Evolutionary conservation across 2,113 vertebrate species (phyloP), one percentile per base, ranked within the genome.

Genomic region (Todiramphus chloris): DNA sequence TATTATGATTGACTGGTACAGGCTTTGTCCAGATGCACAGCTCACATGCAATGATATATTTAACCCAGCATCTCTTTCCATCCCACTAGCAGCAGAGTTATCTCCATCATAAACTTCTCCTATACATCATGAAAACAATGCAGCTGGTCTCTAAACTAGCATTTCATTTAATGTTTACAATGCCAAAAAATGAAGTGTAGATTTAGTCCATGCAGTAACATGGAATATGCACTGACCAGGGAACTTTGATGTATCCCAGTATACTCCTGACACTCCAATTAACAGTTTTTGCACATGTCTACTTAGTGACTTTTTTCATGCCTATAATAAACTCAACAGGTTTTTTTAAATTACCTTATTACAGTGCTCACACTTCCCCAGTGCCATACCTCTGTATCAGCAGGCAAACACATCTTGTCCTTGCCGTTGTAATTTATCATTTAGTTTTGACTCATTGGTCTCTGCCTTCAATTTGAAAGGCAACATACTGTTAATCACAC

Each of bases 381-480:
- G 27, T 76, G 37, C 31, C 35, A 59, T 76, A 96, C 48, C 73
- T 58, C 55, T 82, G 9, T 25, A 68, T 19, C 51, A 88, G 9
- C 73, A 91, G 74, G 41, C 12, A 94, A 93, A 95, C 13, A 16
- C 17, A 59, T 59, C 83, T 89, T 78, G n/a, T 85, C 70, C 83
- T 41, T 73, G 44, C 35, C 81, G 31, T 7, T 51, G 41, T 35
- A 89, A 96, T 94, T 53, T 20, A 50, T 93, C 77, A 75, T 72
- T 94, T 76, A 12, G 48, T 43, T 93, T 94, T 59, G 37, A 90
- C 27, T 96, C 67, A 66, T 95, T 96, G 94, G 92, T 96, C 87
- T 88, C 90, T 83, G 67, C 77, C 55, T 93, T 77, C 91, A 75
- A 51, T 85, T 78, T 94, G 72, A 88, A 96, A 95, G 90, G 92